Evolutionary conservation across 1,140 invertebrate species (phyloP).

Genomic region (Semibalanus balanoides): DNA sequence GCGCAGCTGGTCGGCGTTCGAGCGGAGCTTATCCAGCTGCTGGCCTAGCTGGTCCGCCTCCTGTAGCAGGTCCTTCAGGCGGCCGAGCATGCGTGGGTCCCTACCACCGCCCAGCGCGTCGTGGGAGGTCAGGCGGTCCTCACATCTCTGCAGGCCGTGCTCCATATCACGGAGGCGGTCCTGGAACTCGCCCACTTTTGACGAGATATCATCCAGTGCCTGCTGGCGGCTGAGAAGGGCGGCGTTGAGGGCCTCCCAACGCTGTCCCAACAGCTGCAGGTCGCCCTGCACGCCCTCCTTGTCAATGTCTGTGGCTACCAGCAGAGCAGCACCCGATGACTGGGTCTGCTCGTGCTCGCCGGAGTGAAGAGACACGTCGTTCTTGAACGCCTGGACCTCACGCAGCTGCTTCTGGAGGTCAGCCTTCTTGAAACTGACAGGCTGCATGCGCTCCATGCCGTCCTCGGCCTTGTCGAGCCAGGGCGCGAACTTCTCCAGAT

Average conservation of each 20-base stretch:
- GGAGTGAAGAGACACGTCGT: slow-evolving; percentile 76
- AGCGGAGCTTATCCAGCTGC: slow-evolving; percentile 52
- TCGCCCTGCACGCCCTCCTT: slow-evolving; percentile 75
- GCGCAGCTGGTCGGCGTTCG: slow-evolving; percentile 55
- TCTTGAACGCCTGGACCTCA: slow-evolving; percentile 76
- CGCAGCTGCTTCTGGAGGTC: slow-evolving; percentile 77
- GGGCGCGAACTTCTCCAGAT: slow-evolving; percentile 67
- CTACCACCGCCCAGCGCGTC: slow-evolving; percentile 54
- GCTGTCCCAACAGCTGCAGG: slow-evolving; percentile 57
- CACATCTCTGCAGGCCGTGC: slow-evolving; percentile 64
- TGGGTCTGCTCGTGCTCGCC: slow-evolving; percentile 82
- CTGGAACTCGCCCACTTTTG: slow-evolving; percentile 64
- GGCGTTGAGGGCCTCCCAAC: slow-evolving; percentile 78
- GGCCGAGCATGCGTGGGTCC: slow-evolving; percentile 65
- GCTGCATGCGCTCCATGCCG: slow-evolving; percentile 59
- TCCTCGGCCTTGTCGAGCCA: slow-evolving; percentile 79
- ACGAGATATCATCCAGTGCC: slow-evolving; percentile 66
- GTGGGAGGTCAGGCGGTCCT: slow-evolving; percentile 69
- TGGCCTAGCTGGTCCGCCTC: slow-evolving; percentile 58
- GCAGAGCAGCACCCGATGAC: slow-evolving; percentile 66
- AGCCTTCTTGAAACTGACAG: slow-evolving; percentile 58
- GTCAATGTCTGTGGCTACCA: slow-evolving; percentile 66
- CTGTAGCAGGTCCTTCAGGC: slow-evolving; percentile 59
- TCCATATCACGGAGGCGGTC: slow-evolving; percentile 72
- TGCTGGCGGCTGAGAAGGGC: slow-evolving; percentile 46